These are phyloP conservation scores for Corydoras maculifer DNA, from an alignment of 2,113 vertebrate species.

Conservation along the genomic window DNA sequence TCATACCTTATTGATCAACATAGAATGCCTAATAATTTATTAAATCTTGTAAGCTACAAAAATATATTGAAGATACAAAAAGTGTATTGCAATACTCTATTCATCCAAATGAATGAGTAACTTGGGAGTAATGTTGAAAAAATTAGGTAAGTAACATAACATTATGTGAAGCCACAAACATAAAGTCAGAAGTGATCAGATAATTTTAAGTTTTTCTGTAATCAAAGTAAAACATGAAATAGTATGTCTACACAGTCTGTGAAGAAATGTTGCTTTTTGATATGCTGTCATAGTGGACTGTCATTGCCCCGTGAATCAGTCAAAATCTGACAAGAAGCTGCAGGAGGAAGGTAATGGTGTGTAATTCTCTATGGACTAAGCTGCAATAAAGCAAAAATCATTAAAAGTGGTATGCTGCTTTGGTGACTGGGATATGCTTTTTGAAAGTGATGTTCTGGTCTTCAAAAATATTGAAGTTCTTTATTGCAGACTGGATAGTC, in stretches of 20 bases:
- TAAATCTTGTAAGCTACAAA: no score
- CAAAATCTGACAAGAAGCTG: slow-evolving; percentile 32
- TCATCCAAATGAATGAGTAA: no score
- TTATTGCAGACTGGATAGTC: slow-evolving; percentile 1
- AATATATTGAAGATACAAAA: no score
- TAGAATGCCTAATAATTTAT: no score
- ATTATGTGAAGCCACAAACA: no score
- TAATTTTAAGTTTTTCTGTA: background rate
- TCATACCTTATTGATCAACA: no score
- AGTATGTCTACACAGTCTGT: background rate
- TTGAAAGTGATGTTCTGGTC: slow-evolving; percentile 26
- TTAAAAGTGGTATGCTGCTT: slow-evolving; percentile 18
- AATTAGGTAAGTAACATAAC: no score
- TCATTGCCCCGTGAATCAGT: slow-evolving; percentile 23
- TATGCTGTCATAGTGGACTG: slow-evolving; percentile 26
- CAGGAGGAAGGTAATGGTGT: slow-evolving; percentile 30
- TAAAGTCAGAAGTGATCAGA: no score
- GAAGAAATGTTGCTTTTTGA: slow-evolving; percentile 10
- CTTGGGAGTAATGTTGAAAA: no score
- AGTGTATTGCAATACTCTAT: no score
- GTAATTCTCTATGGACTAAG: slow-evolving; percentile 24
- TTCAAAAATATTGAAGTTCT: slow-evolving; percentile 15
- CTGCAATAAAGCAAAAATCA: slow-evolving; percentile 21
- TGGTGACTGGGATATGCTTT: slow-evolving; percentile 31
- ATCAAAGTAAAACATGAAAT: no score